phyloP scores from a whole-genome alignment of 1,140 invertebrate species.

The Tachypleus tridentatus region DNA sequence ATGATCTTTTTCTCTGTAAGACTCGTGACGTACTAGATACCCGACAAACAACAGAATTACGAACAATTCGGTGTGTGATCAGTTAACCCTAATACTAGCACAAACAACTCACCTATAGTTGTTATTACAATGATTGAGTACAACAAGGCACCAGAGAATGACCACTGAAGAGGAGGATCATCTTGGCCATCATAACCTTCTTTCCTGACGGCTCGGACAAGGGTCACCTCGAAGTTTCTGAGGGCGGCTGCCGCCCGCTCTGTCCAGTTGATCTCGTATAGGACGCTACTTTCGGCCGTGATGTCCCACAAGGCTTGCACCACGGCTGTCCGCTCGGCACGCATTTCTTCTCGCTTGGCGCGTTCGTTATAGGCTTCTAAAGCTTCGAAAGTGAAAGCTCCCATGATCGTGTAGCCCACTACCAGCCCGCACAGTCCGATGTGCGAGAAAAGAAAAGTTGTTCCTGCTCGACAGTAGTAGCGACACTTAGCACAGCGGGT shows the following conservation, averaged over 20 bases:
- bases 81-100: too few relatives aligned
- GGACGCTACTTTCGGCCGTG: conserved; percentile 26
- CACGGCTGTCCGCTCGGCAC: conserved; percentile 14
- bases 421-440: conserved; percentile 90
- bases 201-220: conserved; percentile 25
- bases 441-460: conserved; percentile 52
- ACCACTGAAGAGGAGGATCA: conserved; percentile 31
- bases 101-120: conserved; percentile 33
- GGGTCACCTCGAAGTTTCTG: conserved; percentile 26
- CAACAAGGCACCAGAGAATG: conserved; percentile 34
- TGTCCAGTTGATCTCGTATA: conserved; percentile 31
- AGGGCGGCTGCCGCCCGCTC: conserved; percentile 16
- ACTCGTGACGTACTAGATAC: too few relatives aligned
- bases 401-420: conserved; percentile 86
- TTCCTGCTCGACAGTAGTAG: conserved; percentile 22
- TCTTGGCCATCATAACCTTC: conserved; percentile 33
- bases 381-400: conserved; percentile 79
- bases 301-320: conserved; percentile 31
- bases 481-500: conserved; percentile 22
- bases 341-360: conserved; percentile 18
- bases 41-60: too few relatives aligned
- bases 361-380: conserved; percentile 29
- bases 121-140: conserved; percentile 40
- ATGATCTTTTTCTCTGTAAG: too few relatives aligned
- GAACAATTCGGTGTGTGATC: too few relatives aligned